phyloP scores from a whole-genome alignment of 2,797 vertebrate species.

The Erpetoichthys calabaricus region DNA sequence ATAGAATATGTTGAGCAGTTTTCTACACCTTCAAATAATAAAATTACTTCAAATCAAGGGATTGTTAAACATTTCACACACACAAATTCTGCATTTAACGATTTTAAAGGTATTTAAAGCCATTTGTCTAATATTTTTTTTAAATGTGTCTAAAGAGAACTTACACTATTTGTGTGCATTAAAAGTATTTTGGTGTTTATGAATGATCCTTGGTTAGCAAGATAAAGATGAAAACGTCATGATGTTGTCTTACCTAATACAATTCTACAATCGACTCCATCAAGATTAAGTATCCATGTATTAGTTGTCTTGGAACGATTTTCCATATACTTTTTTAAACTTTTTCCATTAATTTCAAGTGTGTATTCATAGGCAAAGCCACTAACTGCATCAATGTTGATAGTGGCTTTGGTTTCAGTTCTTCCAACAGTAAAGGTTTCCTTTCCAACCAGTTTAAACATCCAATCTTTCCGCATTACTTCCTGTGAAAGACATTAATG shows the following conservation, averaged over 20 bases:
- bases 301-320: constrained; percentile 85
- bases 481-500: constrained; percentile 45
- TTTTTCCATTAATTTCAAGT: constrained; percentile 88
- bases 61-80: no score
- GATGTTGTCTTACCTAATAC: constrained; percentile 67
- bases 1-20: no score
- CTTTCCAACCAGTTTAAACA: constrained; percentile 95
- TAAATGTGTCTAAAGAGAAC: constrained; percentile 3
- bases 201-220: no score
- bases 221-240: no score
- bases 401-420: constrained; percentile 75
- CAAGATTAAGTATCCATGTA: constrained; percentile 83
- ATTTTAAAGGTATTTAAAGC: no score
- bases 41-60: no score
- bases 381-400: constrained; percentile 83
- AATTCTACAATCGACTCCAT: constrained; percentile 72
- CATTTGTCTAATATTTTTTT: no score
- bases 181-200: no score
- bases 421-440: constrained; percentile 80
- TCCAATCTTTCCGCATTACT: constrained; percentile 82
- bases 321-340: constrained; percentile 87
- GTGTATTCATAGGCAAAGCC: constrained; percentile 93
- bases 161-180: background rate
- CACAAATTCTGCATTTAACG: no score
- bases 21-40: no score